Evolutionary conservation across 2,113 vertebrate genomes (phyloP).

Genomic region (Galeopterus variegatus): DNA sequence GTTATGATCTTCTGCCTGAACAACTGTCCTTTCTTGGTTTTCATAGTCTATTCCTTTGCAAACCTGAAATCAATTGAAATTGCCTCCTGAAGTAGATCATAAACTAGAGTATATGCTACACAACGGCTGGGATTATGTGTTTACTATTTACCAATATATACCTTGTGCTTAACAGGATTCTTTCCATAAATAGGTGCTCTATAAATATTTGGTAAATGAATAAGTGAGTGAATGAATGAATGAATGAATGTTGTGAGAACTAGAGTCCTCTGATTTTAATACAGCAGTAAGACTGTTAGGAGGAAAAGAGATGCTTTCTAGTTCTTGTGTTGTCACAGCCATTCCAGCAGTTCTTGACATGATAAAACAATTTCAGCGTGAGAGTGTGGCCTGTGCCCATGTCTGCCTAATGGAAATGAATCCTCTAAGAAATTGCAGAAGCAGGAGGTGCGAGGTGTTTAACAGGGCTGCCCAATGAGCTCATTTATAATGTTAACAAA

Average conservation of each 20-base stretch:
- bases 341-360: conserved; percentile 85
- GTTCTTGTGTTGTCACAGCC: conserved; percentile 83
- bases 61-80: not conserved
- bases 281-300: conserved; percentile 65
- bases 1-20: not conserved
- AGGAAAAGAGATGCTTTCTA: conserved; percentile 37
- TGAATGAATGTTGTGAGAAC: not conserved
- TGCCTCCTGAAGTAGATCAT: not conserved
- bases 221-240: not conserved
- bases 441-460: conserved; percentile 87
- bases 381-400: conserved; percentile 76
- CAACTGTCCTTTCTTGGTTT: not conserved
- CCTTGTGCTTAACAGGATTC: not conserved
- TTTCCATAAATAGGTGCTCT: not conserved
- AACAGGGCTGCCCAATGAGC: conserved; percentile 86
- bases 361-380: conserved; percentile 85
- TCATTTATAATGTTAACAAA: conserved; percentile 91
- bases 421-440: conserved; percentile 88
- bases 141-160: not conserved
- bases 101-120: not conserved
- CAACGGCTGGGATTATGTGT: not conserved
- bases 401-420: conserved; percentile 88
- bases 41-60: not conserved
- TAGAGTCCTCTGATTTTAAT: conserved; percentile 81
- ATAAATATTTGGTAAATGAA: not conserved